Evolutionary conservation across 2,888 invertebrate genomes (phyloP).

Genomic region (Mythimna pallens): DNA sequence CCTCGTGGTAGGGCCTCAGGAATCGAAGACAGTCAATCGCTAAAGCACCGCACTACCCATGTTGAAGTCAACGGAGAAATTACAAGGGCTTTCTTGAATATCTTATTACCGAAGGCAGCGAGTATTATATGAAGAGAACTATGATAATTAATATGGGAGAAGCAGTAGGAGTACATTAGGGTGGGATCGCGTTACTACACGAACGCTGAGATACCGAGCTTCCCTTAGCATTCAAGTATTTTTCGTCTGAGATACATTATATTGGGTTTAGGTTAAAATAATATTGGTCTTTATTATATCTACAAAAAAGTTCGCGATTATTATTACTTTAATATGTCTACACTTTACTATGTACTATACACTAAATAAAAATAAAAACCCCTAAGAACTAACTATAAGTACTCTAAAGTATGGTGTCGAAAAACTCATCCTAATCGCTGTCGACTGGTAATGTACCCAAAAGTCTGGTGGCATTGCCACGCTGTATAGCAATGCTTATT

Average conservation of each 20-base stretch:
- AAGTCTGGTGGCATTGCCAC: too few relatives aligned
- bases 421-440: too few relatives aligned
- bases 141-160: constrained; percentile 49
- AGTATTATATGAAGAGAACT: constrained; percentile 38
- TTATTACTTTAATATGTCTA: too few relatives aligned
- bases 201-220: constrained; percentile 8
- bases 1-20: too few relatives aligned
- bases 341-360: too few relatives aligned
- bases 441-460: too few relatives aligned
- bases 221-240: constrained; percentile 27
- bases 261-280: background rate
- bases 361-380: too few relatives aligned
- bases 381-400: too few relatives aligned
- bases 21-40: background rate
- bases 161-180: constrained; percentile 43
- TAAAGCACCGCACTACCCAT: background rate
- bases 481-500: too few relatives aligned
- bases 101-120: constrained; percentile 18
- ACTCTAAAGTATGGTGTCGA: too few relatives aligned
- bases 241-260: constrained; percentile 19
- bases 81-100: constrained; percentile 13
- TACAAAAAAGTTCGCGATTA: too few relatives aligned
- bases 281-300: too few relatives aligned
- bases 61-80: background rate
- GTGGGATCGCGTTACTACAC: constrained; percentile 39